Evolutionary conservation across 2,888 invertebrate species (phyloP), one percentile per base, ranked within the genome.

Genomic region (Dicyrtomina minuta): DNA sequence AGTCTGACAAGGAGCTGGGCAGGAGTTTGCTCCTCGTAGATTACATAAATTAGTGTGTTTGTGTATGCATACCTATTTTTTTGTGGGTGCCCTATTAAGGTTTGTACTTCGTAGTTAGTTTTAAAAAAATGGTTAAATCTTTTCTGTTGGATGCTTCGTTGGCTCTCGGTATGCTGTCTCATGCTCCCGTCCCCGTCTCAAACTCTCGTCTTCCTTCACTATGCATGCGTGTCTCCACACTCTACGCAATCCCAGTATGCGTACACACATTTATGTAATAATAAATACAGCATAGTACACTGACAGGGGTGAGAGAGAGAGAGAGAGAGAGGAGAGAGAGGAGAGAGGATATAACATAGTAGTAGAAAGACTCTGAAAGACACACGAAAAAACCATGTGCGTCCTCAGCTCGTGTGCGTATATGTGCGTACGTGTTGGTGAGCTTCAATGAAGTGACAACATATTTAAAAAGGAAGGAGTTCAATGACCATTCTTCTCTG

Each of bases 401-500:
- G 64, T 64, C 39, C 26, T 12, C n/a, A 64, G 39, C 64, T 17
- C 12, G 41, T 43, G 44, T 64, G 62, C 1, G 44, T 62, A 51
- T 62, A 46, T 17, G 27, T 46, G 44, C 27, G 62, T 64, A 46
- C 43, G 26, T 33, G 66, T 49, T 33, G 33, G 20, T 66, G 22
- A 33, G 59, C 33, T 41, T 58, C 58, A 22, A 27, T 33, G 49
- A 59, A 59, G 39, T 43, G 24, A 66, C 20, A 43, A 43, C 53
- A 46, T 55, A 58, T 58, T 66, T 49, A 41, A 68, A 68, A 56
- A 26, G 53, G 41, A 53, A 22, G 51, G 65, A 70, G 70, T 70
- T 70, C 70, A 70, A 62, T 60, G 70, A 70, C 70, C 70, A 70
- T 20, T 39, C 66, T 58, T 13, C 39, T 43, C n/a, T 66, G 51